Conservation (phyloP, 2,113 vertebrate species). For the Zosterops borbonicus region DNA sequence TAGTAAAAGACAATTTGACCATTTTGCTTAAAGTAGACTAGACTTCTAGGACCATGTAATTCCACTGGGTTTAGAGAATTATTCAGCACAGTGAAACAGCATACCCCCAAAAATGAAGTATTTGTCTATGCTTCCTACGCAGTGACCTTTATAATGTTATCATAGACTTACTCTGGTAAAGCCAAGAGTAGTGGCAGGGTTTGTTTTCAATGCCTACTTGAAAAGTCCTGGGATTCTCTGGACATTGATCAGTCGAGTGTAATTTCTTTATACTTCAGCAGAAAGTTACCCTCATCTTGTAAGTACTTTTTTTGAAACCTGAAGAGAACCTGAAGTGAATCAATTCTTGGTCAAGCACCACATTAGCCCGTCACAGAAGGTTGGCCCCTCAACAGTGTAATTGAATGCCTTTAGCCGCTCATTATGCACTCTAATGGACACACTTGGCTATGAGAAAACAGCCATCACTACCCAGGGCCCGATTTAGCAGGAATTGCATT, state of each 20-base stretch:
- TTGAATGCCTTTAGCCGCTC: neutral
- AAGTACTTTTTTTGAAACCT: neutral
- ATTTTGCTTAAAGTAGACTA: neutral
- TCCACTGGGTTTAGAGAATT: neutral
- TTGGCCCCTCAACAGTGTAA: neutral
- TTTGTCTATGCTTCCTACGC: neutral
- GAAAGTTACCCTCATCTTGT: neutral
- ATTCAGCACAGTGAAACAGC: neutral
- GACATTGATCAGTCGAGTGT: neutral
- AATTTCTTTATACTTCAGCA: constrained; percentile 5
- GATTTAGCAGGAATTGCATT: neutral
- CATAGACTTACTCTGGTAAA: neutral
- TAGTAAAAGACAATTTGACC: neutral
- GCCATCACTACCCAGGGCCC: neutral
- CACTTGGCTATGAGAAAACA: neutral
- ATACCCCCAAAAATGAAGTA: neutral
- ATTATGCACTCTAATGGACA: neutral
- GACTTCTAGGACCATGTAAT: neutral
- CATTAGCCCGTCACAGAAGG: constrained; percentile 28
- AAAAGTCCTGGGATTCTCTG: neutral
- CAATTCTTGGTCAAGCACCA: neutral
- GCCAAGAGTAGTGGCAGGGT: neutral
- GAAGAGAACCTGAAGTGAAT: constrained; percentile 10
- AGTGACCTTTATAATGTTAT: neutral
- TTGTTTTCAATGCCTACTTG: neutral